phyloP scores from a whole-genome alignment of 2,113 vertebrate genomes.

The Drymodes brunneopygia region DNA sequence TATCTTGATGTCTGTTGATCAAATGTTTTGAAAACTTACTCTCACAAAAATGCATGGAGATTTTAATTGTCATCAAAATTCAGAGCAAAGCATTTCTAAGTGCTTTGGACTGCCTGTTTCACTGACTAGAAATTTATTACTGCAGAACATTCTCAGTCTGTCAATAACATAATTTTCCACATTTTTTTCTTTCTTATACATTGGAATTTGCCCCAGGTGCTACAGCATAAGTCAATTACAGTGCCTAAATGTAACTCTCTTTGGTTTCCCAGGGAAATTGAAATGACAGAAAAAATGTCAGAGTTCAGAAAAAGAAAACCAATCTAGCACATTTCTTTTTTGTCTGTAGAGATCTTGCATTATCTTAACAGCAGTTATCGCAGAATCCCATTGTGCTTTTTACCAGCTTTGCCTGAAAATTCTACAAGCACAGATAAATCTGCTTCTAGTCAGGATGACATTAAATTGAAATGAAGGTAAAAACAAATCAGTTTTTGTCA shows the following conservation, averaged over 20 bases:
- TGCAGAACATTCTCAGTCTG: background rate
- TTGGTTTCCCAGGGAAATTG: slow-evolving; percentile 38
- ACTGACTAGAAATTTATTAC: slow-evolving; percentile 15
- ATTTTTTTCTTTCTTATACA: background rate
- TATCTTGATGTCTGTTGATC: background rate
- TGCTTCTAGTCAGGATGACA: background rate
- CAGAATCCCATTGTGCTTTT: slow-evolving; percentile 20
- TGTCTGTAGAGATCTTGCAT: slow-evolving; percentile 12
- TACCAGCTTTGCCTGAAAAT: slow-evolving; percentile 17
- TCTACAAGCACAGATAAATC: slow-evolving; percentile 2
- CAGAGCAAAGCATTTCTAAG: background rate
- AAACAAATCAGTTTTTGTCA: background rate
- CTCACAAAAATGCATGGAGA: background rate
- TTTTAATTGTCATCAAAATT: background rate
- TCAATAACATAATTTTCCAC: slow-evolving; percentile 35
- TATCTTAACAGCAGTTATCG: slow-evolving; percentile 43
- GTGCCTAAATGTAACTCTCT: slow-evolving; percentile 9
- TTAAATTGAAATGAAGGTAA: slow-evolving; percentile 5
- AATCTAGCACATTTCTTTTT: slow-evolving; percentile 8
- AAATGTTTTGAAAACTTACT: background rate
- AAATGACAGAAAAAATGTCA: slow-evolving; percentile 50
- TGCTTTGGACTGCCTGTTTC: background rate
- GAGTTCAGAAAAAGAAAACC: slow-evolving; percentile 48
- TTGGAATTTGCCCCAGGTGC: slow-evolving; percentile 40
- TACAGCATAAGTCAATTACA: slow-evolving; percentile 41